Percentiles rank a stretch among this genome's conserved stretches.
Conservation (phyloP, 2,888 invertebrate species). For the Isoperla grammatica region DNA sequence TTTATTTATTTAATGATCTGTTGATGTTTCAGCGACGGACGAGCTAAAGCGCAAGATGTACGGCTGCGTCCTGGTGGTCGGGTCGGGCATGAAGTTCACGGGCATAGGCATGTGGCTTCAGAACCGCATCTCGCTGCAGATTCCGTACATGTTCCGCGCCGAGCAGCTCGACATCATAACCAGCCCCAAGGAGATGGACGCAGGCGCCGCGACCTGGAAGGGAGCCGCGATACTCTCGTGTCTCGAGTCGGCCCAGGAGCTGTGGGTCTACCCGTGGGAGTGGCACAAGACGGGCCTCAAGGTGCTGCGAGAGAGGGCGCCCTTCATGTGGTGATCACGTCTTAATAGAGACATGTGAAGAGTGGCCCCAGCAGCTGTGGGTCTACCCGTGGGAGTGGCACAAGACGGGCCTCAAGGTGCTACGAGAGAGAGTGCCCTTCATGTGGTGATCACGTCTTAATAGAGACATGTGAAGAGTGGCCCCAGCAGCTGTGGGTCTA, state of each 20-base stretch:
- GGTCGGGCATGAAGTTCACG: conserved; percentile 84
- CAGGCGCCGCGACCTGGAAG: conserved; percentile 87
- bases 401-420: too few relatives aligned
- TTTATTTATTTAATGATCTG: too few relatives aligned
- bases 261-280: conserved; percentile 83
- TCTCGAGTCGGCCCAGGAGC: conserved; percentile 84
- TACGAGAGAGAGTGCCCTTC: too few relatives aligned
- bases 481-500: too few relatives aligned
- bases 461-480: too few relatives aligned
- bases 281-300: conserved; percentile 83
- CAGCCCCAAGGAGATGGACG: conserved; percentile 87
- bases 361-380: too few relatives aligned
- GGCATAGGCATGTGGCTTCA: conserved; percentile 84
- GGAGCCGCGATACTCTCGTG: conserved; percentile 92
- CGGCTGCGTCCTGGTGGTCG: conserved; percentile 84
- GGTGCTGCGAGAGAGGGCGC: conserved; percentile 82
- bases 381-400: too few relatives aligned
- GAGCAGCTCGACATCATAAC: conserved; percentile 86
- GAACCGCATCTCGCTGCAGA: conserved; percentile 76
- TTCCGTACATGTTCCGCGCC: conserved; percentile 71
- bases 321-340: conserved; percentile 86
- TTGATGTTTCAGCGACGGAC: conserved; percentile 58
- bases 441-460: too few relatives aligned
- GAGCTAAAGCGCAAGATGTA: conserved; percentile 93
- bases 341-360: too few relatives aligned